Conservation (phyloP, 2,888 invertebrate genomes). For the Lacanobia oleracea region DNA sequence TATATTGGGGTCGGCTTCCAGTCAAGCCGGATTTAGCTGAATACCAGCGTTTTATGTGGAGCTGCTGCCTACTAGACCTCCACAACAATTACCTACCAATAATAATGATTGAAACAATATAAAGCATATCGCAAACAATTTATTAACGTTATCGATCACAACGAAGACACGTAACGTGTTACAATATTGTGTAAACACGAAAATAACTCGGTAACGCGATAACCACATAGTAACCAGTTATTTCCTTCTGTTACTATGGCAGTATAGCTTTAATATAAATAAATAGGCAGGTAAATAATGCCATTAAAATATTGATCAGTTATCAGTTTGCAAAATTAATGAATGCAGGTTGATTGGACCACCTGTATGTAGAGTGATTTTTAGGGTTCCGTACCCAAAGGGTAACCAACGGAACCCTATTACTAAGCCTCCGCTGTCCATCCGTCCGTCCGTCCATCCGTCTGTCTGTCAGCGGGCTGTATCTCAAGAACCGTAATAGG, state of each 20-base stretch:
- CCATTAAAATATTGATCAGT: background rate
- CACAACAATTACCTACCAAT: background rate
- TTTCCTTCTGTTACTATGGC: slow-evolving; percentile 31
- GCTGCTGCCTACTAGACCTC: too few species aligned
- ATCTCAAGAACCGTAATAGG: too few species aligned
- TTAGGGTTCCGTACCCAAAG: too few species aligned
- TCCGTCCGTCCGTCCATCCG: too few species aligned
- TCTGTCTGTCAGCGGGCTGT: too few species aligned
- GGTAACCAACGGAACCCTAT: too few species aligned
- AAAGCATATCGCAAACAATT: slow-evolving; percentile 4
- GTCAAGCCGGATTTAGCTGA: too few species aligned
- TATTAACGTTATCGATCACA: slow-evolving; percentile 1
- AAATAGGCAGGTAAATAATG: slow-evolving; percentile 9
- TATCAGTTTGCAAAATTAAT: slow-evolving; percentile 2
- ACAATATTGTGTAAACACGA: slow-evolving; percentile 37
- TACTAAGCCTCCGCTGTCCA: too few species aligned
- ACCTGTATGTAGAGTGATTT: too few species aligned
- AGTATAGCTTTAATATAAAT: slow-evolving; percentile 7
- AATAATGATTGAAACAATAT: background rate
- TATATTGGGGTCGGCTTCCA: too few species aligned
- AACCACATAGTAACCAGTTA: slow-evolving; percentile 14
- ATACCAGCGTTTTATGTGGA: too few species aligned
- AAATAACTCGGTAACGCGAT: slow-evolving; percentile 29
- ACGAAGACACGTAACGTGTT: slow-evolving; percentile 5
- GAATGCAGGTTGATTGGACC: background rate